Base-by-base conservation (phyloP, 2,888 invertebrate genomes). In the Acronicta leporina region DNA sequence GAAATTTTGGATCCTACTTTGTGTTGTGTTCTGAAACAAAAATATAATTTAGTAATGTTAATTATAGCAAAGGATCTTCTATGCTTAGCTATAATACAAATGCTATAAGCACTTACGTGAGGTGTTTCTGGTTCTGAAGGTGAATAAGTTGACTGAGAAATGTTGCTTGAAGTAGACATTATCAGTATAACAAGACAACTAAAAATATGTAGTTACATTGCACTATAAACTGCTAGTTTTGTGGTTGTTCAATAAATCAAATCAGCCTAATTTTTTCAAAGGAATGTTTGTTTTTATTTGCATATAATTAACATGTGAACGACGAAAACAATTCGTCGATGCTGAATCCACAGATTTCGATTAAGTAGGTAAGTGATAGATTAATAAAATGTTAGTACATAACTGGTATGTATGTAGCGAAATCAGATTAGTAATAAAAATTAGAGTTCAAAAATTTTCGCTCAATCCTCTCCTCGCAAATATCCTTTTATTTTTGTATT, bases 131-230 rank as follows among this genome's bases (percentile, higher is more conserved):
- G 83, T 78, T 94, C 94, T 27, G 94, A 92, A 25, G 92, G 88
- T 10, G 92, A 92, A 79, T 91, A 94, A 5, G 88, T 89, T 58
- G 93, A 91, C 71, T 93, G 93, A 13, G 92, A 92, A 73, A 92
- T 86, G 77, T 92, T 94, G 76, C 91, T 94, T 55, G 94, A 93
- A 78, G 92, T 89, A 82, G 94, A 94, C 94, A 94, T 94, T 66
- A 86, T 92, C 42, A 46, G 20, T n/a, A 25, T 2, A 5, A 41
- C 35, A 48, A 14, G 13, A 30, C 8, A 38, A 13, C 38, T 38
- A 1, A n/a, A 30, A 45, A 5, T 16, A 20, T 14, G 13, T 16
- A 9, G 25, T 35, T 9, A 41, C 48, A 57, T 57, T 44, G 50
- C 51, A 27, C 25, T 63, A 9, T 15, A 41, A 6, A 41, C 41